These are phyloP conservation scores for Horisme vitalbata DNA, from an alignment of 2,888 invertebrate species.

Conservation along the genomic window DNA sequence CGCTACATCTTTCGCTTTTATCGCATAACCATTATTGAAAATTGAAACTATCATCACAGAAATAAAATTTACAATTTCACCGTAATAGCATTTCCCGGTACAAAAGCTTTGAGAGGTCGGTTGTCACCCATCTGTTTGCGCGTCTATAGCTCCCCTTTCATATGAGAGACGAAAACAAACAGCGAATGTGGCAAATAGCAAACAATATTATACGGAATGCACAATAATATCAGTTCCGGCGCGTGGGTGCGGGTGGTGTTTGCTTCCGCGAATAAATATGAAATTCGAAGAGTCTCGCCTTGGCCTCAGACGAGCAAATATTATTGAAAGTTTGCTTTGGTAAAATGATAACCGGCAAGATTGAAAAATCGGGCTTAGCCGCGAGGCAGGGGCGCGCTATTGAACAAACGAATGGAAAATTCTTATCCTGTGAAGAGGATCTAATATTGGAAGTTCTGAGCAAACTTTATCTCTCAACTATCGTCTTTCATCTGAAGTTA, in stretches of 20 bases:
- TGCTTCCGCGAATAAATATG: conserved; percentile 81
- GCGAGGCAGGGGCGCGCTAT: conserved; percentile 58
- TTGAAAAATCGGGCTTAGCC: conserved; percentile 78
- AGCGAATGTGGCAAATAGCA: conserved; percentile 83
- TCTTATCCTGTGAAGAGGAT: conserved; percentile 40
- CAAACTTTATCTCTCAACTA: conserved; percentile 19
- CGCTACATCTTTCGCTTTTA: conserved; percentile 48
- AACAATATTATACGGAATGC: conserved; percentile 84
- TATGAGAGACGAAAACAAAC: conserved; percentile 82
- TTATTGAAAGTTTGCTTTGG: conserved; percentile 79
- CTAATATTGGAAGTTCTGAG: conserved; percentile 35
- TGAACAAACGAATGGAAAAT: conserved; percentile 47
- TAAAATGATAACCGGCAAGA: conserved; percentile 81
- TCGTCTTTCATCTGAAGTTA: conserved; percentile 8
- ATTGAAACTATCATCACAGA: conserved; percentile 40
- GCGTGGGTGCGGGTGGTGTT: conserved; percentile 68
- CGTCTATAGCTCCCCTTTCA: conserved; percentile 80
- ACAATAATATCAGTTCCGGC: conserved; percentile 83
- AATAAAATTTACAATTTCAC: conserved; percentile 64
- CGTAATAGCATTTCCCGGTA: conserved; percentile 69
- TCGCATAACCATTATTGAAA: conserved; percentile 30
- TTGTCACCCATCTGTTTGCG: conserved; percentile 76
- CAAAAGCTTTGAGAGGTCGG: conserved; percentile 62
- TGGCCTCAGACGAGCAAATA: conserved; percentile 74
- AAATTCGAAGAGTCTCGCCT: conserved; percentile 78